phyloP scores from a whole-genome alignment of 2,113 vertebrate genomes.

The Crotalus viridis region DNA sequence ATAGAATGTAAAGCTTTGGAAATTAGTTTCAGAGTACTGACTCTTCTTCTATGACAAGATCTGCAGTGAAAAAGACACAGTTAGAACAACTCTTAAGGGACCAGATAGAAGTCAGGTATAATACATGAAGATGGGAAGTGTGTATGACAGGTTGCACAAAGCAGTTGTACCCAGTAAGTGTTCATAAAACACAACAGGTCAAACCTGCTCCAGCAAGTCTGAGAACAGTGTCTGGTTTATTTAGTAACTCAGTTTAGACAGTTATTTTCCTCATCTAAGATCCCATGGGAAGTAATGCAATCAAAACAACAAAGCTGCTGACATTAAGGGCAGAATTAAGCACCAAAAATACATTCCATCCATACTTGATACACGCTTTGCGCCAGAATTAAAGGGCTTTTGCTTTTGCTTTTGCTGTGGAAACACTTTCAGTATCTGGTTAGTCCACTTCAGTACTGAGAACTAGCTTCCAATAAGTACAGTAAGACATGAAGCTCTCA shows the following conservation, averaged over 20 bases:
- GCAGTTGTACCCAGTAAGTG: no score
- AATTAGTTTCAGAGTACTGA: neutral
- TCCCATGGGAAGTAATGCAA: neutral
- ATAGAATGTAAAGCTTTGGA: fast-evolving
- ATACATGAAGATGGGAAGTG: neutral
- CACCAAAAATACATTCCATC: neutral
- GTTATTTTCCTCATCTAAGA: neutral
- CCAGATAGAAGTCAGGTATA: neutral
- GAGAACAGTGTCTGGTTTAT: neutral
- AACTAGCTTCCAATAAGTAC: neutral
- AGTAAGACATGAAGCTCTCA: neutral
- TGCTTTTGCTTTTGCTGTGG: neutral
- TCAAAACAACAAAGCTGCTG: neutral
- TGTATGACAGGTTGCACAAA: neutral
- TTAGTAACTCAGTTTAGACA: neutral
- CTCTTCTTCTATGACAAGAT: neutral
- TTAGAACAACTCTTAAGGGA: neutral
- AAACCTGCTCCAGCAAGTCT: neutral
- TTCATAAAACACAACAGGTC: neutral
- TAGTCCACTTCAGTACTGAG: neutral
- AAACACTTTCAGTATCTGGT: neutral
- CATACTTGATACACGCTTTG: neutral
- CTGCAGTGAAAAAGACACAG: neutral
- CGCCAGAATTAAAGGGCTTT: neutral
- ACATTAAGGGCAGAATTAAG: neutral